Conservation (phyloP, 2,113 vertebrate genomes). For the Pholis gunnellus region DNA sequence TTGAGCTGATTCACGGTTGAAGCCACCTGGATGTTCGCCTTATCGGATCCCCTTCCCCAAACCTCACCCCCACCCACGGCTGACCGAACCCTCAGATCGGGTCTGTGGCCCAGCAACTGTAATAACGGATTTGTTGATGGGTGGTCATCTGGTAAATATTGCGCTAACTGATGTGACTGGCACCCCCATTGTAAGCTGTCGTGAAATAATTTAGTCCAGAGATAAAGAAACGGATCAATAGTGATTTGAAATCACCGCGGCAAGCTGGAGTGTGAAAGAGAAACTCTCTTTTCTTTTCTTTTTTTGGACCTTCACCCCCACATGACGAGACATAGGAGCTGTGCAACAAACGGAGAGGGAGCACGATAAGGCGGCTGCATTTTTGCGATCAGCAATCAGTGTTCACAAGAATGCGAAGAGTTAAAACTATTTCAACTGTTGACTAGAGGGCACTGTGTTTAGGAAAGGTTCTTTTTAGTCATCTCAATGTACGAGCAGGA, state of each 20-base stretch:
- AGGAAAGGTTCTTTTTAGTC: neutral
- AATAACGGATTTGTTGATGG: neutral
- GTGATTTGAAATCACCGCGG: slow-evolving; percentile 15
- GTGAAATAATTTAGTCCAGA: slow-evolving; percentile 1
- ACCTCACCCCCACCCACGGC: neutral
- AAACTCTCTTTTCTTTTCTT: neutral
- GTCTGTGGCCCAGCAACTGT: slow-evolving; percentile 20
- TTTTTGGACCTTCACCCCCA: slow-evolving; percentile 25
- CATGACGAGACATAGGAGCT: slow-evolving; percentile 37
- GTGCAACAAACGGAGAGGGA: slow-evolving; percentile 32
- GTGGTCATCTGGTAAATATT: slow-evolving; percentile 48
- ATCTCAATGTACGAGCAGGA: slow-evolving; percentile 31
- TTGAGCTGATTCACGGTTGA: slow-evolving; percentile 28
- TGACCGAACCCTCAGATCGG: slow-evolving; percentile 18
- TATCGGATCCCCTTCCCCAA: neutral
- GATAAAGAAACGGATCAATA: slow-evolving; percentile 18
- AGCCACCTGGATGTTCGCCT: slow-evolving; percentile 16
- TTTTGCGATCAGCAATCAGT: slow-evolving; percentile 32
- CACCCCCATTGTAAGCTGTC: slow-evolving; percentile 8
- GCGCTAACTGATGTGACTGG: slow-evolving; percentile 44
- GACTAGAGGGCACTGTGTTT: slow-evolving; percentile 8
- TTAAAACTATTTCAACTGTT: slow-evolving; percentile 12
- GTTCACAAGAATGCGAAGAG: slow-evolving; percentile 2
- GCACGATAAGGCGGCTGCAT: slow-evolving; percentile 59
- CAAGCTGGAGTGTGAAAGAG: slow-evolving; percentile 17